phyloP scores from a whole-genome alignment of 1,140 invertebrate genomes.

The Pemphigus obesinymphae region DNA sequence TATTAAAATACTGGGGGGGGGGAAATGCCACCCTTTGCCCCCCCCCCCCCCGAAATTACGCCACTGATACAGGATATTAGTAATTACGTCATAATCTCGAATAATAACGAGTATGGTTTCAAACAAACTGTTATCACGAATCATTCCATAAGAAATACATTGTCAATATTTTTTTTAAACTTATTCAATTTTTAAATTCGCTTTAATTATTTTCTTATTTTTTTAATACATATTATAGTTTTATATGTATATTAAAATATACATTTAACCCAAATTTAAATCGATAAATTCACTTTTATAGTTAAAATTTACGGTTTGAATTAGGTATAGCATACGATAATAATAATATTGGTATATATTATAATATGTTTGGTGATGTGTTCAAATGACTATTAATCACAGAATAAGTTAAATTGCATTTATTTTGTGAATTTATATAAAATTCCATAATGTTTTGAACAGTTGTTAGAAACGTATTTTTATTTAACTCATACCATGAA shows the following conservation, averaged over 20 bases:
- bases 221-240: neutral
- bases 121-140: neutral
- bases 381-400: neutral
- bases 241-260: neutral
- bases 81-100: neutral
- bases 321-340: neutral
- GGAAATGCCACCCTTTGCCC: no score
- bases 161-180: neutral
- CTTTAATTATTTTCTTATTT: neutral
- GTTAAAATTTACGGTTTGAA: neutral
- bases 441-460: no score
- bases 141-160: neutral
- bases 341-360: neutral
- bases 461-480: neutral
- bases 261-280: neutral
- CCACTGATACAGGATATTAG: no score
- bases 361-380: neutral
- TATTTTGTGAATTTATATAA: neutral
- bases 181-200: neutral
- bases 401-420: neutral
- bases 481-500: neutral
- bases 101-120: neutral
- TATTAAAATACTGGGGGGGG: no score
- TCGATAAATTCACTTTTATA: slow-evolving; percentile 8
- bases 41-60: no score